Base-by-base conservation (phyloP, 2,113 vertebrate species). In the Tachycineta bicolor region DNA sequence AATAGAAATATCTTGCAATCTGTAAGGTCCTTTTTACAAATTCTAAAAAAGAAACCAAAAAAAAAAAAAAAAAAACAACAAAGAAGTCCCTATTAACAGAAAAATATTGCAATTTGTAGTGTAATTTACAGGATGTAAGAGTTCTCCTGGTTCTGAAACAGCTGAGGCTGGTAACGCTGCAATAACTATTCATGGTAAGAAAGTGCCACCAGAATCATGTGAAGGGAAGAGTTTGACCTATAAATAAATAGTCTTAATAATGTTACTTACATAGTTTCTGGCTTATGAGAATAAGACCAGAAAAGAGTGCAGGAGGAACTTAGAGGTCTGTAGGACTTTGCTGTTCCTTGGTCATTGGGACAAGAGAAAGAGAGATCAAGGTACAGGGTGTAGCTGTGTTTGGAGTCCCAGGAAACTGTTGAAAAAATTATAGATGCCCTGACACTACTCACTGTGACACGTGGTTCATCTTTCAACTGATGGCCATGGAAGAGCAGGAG, bases 1-100 rank as follows among this genome's bases (percentile, higher is more conserved):
- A 93, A 94, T 8, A 89, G 52, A 89, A 95, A 84, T 78, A 70
- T 52, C 39, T 70, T 91, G 16, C 33, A 77, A 70, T 87, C 28
- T 87, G 23, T 53, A 67, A 78, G 9, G 31, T 82, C 47, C 13
- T 78, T 84, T 33, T 39, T 34, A n/a, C 1, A 46, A 39, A 79
- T 44, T 12, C 28, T 43, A 11, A 62, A 43, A 73, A 55, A 60
- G 34, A 6, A 69, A 3, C 43, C 60, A 18, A 41, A 41, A 41
- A 41, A 41, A 41, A 47, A 37, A 37, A 37, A 37, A 37, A 31
- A 21, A 11, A 2, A 55, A 8, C n/a, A 47, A 41, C 16, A 50
- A 41, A 17, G 26, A 33, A 53, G 22, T 17, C 9, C 3, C 1
- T 63, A 25, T 79, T 47, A 84, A 44, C 0, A 70, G 50, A 70